Evolutionary conservation across 2,888 invertebrate species (phyloP), one percentile per base, ranked within the genome.

Genomic region (Drosophila atroscutellata): DNA sequence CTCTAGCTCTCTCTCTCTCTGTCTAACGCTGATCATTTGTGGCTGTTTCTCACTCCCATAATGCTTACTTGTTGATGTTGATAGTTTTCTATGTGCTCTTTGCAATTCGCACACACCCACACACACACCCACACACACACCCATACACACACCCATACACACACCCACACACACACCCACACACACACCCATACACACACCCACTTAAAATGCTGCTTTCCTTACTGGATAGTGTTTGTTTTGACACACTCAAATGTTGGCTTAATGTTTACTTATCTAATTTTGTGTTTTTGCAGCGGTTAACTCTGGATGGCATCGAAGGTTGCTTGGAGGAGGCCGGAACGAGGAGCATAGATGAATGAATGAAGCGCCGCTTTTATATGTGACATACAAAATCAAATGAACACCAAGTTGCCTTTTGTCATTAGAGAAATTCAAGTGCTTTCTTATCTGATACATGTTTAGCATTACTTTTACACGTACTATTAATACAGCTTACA

Each of bases 351-450:
- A 47, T 45, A 20, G 13, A 45, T 45, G 20, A 28, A 26, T 9
- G 26, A 28, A 28, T n/a, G 50, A 24, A 20, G 36, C 57, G 24
- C 37, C 52, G 42, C 56, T 28, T 39, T 51, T 39, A 57, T 49
- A 54, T 60, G 42, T 49, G 70, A 74, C 36, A 71, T 51, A 59
- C n/a, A 65, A 57, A 57, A 56, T 58, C 30, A 63, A 42, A 69
- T 63, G 45, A 90, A 83, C 89, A 90, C 91, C 89, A 87, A 65
- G 87, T 89, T 91, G 91, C 91, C 91, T 91, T 90, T 81, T 81
- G 76, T 83, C 83, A 81, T 68, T 63, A 72, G 79, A 77, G 77
- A 88, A 89, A 81, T 82, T 84, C 82, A 89, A 91, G 89, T 90
- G 91, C 90, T 91, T 90, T 91, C 83, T 75, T 73, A 58, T 80